Conservation (phyloP, 1,140 invertebrate species). For the Globodera ellingtonae region DNA sequence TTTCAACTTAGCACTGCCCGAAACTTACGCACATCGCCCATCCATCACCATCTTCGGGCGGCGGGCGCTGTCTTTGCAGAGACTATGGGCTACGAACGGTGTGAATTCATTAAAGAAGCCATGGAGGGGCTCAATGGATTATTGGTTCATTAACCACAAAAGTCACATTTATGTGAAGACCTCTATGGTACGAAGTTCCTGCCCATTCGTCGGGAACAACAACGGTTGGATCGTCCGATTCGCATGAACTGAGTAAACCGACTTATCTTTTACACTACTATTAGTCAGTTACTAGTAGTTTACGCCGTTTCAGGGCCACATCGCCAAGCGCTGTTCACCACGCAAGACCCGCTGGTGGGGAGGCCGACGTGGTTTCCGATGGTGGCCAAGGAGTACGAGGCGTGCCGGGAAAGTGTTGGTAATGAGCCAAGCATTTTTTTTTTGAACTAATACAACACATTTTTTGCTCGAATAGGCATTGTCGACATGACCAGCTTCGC, state of each 20-base stretch:
- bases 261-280: too few relatives aligned
- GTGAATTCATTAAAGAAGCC: neutral
- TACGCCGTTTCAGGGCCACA: constrained; percentile 37
- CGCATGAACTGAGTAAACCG: neutral
- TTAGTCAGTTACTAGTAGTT: neutral
- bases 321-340: constrained; percentile 51
- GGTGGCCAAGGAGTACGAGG: constrained; percentile 85
- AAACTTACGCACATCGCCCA: constrained; percentile 90
- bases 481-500: constrained; percentile 97
- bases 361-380: constrained; percentile 92
- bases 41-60: constrained; percentile 86
- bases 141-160: too few relatives aligned
- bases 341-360: constrained; percentile 61
- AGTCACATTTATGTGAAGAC: constrained; percentile 67
- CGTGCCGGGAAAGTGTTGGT: constrained; percentile 88
- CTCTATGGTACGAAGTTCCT: constrained; percentile 82
- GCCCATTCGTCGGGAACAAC: neutral
- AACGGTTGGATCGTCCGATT: neutral
- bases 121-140: neutral
- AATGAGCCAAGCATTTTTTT: too few relatives aligned
- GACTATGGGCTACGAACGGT: constrained; percentile 91
- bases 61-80: constrained; percentile 95
- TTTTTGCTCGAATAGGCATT: constrained; percentile 66
- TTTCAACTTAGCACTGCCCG: constrained; percentile 78
- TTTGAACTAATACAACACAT: too few relatives aligned